Base-by-base conservation (phyloP, 2,888 invertebrate species). In the Steinernema hermaphroditum region DNA sequence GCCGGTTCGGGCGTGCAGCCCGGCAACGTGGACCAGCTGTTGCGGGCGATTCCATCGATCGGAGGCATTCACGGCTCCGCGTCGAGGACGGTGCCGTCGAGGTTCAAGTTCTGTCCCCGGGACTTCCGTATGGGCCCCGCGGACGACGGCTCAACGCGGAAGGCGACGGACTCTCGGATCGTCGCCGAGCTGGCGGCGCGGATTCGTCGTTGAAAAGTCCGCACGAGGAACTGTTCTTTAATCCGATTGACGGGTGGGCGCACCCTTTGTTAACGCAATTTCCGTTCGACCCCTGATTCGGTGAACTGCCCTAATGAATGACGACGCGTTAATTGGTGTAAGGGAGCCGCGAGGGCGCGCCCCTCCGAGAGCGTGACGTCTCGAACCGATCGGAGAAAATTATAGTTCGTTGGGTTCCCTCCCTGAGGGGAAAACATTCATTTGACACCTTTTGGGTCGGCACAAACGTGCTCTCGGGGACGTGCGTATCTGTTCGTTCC, bases 1-100 rank as follows among this genome's bases (percentile, higher is more conserved):
- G 41, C 41, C 71, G 73, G 73, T 27, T 73, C 73, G 32, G 75
- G 75, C 2, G 71, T 75, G 14, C 71, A 50, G 22, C 50, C 71
- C 0, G 41, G n/a, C n/a, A 75, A 62, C 34, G 32, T 32, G 16
- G 2, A 1, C 2, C 8, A 29, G 16, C 29, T 62, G 24, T 8
- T 54, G 6, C 6, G 16, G 6, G 12, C 14, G 2, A 12, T 54
- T 24, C 54, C 54, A 6, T 9, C 32, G 16, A 8, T 32, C 6
- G 62, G 29, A 1, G 29, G 32, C 22, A 32, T 62, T 14, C 62
- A 62, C n/a, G 62, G 62, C 12, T 62, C 62, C 2, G 62, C 62
- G 2, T 62, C 62, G 14, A 4, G 4, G 29, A 9, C 27, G 32
- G 19, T 32, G 2, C 32, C 16, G 6, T 32, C 62, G 16, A 62